phyloP scores from a whole-genome alignment of 2,888 invertebrate genomes.

The Troides aeacus region DNA sequence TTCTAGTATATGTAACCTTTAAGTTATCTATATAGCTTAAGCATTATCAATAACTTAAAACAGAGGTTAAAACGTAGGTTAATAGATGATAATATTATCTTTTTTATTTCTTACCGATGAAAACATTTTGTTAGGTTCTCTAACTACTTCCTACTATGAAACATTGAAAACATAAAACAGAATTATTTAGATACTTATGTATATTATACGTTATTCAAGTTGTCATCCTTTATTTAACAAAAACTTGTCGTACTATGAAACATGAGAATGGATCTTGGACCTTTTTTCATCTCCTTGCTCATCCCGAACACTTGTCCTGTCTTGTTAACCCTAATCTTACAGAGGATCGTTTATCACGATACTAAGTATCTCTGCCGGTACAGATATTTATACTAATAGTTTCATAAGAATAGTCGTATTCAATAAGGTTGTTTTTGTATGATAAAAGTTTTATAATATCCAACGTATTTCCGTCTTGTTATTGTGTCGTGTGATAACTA shows the following conservation, averaged over 20 bases:
- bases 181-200: neutral
- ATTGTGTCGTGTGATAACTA: no score
- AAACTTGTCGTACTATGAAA: constrained; percentile 13
- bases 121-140: neutral
- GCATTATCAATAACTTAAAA: no score
- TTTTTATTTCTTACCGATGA: no score
- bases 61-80: no score
- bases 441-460: no score
- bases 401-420: no score
- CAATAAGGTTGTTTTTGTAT: no score
- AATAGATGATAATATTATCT: no score
- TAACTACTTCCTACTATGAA: neutral
- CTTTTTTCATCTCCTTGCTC: constrained; percentile 11
- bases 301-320: constrained; percentile 14
- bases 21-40: no score
- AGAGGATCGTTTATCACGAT: constrained; percentile 3
- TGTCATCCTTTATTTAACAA: constrained; percentile 6
- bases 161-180: neutral
- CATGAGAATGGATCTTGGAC: constrained; percentile 20
- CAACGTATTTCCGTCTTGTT: no score
- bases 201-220: neutral
- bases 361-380: neutral
- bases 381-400: no score
- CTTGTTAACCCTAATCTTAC: constrained; percentile 28
- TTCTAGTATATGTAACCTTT: no score